Evolutionary conservation across 2,888 invertebrate species (phyloP), one percentile per base, ranked within the genome.

Genomic region (Stenchaetothrips biformis): DNA sequence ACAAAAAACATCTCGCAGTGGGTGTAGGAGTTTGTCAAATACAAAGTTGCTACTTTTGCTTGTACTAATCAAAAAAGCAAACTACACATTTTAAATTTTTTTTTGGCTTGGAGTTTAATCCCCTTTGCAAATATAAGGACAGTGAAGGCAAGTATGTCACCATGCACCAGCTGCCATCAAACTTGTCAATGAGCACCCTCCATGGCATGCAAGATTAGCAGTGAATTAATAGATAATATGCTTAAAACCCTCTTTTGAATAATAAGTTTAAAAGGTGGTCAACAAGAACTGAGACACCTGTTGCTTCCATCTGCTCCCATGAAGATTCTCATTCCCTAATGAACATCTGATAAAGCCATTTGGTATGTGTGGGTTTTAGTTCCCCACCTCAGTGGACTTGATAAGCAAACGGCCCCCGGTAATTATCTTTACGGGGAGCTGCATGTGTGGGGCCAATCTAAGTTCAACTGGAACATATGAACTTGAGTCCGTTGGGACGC

Each of bases 401-500:
- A 94, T n/a, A n/a, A n/a, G n/a, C n/a, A 89, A 78, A 93, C 92
- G 83, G 94, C 90, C 93, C 92, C 85, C 94, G 88, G 79, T 93
- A 93, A 59, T 93, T 91, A 82, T 93, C 91, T 21, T 74, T 74
- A 80, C 93, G 92, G 86, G 93, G 93, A 83, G 93, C 93, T 87
- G 82, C 82, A n/a, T 80, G 92, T 93, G 87, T 94, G 97, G 83
- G 98, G 98, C n/a, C 86, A 98, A 92, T 83, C 95, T 92, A 80
- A 98, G 90, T 85, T 97, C 96, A 85, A 97, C 96, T 80, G 97
- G 96, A 86, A 92, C 91, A 82, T 92, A n/a, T 88, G 89, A 98
- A 98, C 87, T 94, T 93, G 83, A 97, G 91, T 83, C 97, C 94
- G 88, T 96, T 96, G 47, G 98, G 98, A 82, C 98, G n/a, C 97